Conservation (phyloP, 2,113 vertebrate genomes). For the Rhynchopsitta pachyrhyncha region DNA sequence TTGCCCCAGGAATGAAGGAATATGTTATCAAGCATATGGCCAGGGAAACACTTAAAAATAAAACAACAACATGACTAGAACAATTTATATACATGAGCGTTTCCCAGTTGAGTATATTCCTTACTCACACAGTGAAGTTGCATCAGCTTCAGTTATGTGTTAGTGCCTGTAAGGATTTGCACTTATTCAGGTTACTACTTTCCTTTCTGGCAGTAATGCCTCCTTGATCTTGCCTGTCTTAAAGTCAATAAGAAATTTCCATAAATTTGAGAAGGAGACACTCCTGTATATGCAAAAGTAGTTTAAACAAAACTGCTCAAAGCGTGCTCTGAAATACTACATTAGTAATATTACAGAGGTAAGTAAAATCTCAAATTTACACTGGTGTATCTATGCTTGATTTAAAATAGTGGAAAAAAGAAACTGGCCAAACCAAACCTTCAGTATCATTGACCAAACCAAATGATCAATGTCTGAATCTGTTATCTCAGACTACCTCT, state of each 20-base stretch:
- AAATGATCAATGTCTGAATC: background rate
- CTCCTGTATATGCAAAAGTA: background rate
- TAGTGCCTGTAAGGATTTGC: background rate
- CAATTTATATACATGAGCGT: background rate
- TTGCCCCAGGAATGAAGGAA: background rate
- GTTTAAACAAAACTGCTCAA: background rate
- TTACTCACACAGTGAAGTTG: background rate
- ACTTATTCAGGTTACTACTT: background rate
- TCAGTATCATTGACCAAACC: background rate
- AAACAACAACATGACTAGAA: background rate
- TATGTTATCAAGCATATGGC: background rate
- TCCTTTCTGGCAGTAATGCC: background rate
- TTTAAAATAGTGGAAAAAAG: background rate
- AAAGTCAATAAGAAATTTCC: background rate
- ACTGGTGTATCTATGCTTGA: background rate
- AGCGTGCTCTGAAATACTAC: background rate
- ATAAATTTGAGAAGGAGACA: background rate
- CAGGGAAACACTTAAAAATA: background rate
- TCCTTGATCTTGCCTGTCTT: background rate
- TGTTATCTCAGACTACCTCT: background rate
- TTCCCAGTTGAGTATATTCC: background rate
- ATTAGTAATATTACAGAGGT: background rate
- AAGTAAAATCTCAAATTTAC: background rate
- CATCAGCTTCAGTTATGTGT: background rate
- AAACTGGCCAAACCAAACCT: background rate